phyloP scores from a whole-genome alignment of 2,113 vertebrate genomes.

The Bothrops jararaca region DNA sequence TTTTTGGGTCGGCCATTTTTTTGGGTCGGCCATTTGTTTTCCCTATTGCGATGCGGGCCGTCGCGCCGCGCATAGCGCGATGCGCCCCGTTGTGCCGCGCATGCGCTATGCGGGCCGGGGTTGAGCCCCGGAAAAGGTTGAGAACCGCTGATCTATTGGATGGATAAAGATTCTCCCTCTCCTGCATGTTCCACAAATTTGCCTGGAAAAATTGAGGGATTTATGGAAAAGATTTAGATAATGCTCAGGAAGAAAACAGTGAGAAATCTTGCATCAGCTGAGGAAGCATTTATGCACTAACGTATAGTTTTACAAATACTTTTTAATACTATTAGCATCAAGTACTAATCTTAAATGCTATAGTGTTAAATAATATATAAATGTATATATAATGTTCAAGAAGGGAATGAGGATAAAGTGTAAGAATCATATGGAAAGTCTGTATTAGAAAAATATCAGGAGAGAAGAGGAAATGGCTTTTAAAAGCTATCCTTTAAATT shows the following conservation, averaged over 20 bases:
- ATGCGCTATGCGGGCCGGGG: no score
- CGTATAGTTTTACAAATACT: background rate
- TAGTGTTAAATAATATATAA: no score
- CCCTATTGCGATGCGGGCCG: no score
- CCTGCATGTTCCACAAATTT: background rate
- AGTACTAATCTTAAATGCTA: no score
- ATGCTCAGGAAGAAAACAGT: background rate
- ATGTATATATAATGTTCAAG: background rate
- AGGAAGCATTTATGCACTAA: background rate
- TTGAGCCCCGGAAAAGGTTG: no score
- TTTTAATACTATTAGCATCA: background rate
- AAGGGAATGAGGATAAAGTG: background rate
- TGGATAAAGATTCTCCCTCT: no score
- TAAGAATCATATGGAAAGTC: background rate
- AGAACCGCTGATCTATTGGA: no score
- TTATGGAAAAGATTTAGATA: background rate
- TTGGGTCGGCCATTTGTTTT: no score
- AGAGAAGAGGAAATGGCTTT: background rate
- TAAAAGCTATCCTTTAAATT: rapidly evolving
- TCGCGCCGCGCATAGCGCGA: no score
- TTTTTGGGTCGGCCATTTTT: no score
- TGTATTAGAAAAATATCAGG: background rate
- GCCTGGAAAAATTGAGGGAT: background rate
- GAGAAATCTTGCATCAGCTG: background rate
- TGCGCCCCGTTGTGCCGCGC: no score